phyloP scores from a whole-genome alignment of 2,797 vertebrate genomes.

The Aphelocoma californica region DNA sequence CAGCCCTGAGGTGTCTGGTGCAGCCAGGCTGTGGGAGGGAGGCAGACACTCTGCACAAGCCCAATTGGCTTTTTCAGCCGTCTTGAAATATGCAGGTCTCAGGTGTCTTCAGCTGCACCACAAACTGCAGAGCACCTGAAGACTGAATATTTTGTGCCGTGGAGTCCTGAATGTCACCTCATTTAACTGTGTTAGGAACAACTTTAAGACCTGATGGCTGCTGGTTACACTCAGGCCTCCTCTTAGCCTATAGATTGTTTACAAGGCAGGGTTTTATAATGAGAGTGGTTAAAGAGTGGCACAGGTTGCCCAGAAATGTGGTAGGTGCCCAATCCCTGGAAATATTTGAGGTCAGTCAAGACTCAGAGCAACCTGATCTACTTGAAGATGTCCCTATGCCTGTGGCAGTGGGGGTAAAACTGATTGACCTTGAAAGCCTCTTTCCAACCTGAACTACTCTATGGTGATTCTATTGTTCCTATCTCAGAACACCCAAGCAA shows the following conservation, averaged over 20 bases:
- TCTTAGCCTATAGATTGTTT: neutral
- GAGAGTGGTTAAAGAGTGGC: neutral
- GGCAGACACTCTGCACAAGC: neutral
- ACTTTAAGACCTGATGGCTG: neutral
- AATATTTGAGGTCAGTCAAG: neutral
- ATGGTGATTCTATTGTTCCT: neutral
- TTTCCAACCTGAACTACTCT: neutral
- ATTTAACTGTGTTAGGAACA: neutral
- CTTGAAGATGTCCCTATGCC: neutral
- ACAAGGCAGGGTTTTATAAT: neutral
- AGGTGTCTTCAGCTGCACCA: neutral
- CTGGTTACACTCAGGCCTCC: neutral
- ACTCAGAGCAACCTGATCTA: neutral
- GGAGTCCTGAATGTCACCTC: neutral
- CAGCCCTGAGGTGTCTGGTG: accelerated
- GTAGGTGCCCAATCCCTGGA: too few species aligned
- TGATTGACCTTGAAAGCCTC: neutral
- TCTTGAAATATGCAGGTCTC: neutral
- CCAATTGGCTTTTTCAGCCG: accelerated
- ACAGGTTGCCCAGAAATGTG: neutral
- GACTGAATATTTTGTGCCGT: neutral
- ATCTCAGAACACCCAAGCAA: neutral
- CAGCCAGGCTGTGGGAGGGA: neutral
- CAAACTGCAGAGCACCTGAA: neutral
- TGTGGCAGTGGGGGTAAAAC: neutral